Conservation (phyloP, 2,797 vertebrate genomes). For the Sternarchorhynchus goeldii region DNA sequence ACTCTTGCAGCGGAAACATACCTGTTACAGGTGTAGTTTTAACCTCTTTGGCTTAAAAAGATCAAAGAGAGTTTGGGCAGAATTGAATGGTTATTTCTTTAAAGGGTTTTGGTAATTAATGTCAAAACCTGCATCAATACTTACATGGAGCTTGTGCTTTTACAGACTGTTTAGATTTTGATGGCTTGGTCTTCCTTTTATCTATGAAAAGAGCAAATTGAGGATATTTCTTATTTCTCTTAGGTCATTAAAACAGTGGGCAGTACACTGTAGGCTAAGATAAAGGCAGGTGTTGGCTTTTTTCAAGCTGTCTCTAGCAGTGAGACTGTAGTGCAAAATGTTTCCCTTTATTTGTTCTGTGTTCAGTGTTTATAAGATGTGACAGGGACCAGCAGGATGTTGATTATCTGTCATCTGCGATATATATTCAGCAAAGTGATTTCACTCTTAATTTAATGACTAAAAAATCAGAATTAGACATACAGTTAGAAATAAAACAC, state of each 20-base stretch:
- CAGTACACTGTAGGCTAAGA: not conserved
- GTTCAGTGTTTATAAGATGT: too few relatives aligned
- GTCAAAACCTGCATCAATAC: not conserved
- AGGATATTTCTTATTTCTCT: not conserved
- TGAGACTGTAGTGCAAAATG: not conserved
- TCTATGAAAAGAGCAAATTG: conserved; percentile 32
- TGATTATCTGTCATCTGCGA: too few relatives aligned
- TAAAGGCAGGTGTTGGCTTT: too few relatives aligned
- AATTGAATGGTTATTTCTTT: not conserved
- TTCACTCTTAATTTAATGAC: too few relatives aligned
- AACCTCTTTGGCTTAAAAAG: conserved; percentile 57
- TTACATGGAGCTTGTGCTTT: conserved; percentile 37
- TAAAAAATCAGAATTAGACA: too few relatives aligned
- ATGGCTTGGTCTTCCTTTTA: conserved; percentile 27
- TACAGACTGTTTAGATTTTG: conserved; percentile 28
- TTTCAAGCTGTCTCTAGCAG: too few relatives aligned
- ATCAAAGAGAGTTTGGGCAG: not conserved
- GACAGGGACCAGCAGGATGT: too few relatives aligned
- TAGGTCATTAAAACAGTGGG: not conserved
- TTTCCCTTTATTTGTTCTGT: too few relatives aligned
- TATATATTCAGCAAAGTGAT: too few relatives aligned
- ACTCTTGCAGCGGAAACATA: conserved; percentile 51
- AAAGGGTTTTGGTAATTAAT: too few relatives aligned
- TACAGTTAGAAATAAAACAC: too few relatives aligned
- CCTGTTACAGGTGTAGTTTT: conserved; percentile 62